phyloP scores from a whole-genome alignment of 1,140 invertebrate genomes.

The Heliconius hewitsoni region DNA sequence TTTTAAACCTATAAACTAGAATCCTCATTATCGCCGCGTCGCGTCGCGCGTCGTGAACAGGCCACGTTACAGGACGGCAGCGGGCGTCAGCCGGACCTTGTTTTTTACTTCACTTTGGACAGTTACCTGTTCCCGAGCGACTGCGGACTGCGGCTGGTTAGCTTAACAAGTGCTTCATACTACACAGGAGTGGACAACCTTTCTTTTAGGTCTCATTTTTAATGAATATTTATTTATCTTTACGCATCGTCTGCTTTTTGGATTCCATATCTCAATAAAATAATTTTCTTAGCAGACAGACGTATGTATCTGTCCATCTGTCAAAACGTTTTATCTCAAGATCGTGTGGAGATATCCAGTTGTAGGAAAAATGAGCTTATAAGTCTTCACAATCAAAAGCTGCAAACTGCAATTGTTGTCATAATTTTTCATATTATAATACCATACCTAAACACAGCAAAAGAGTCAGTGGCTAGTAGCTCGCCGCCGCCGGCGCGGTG shows the following conservation, averaged over 20 bases:
- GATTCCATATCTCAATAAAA: neutral
- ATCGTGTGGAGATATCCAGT: too few species aligned
- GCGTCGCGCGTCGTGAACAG: constrained; percentile 20
- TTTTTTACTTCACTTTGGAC: constrained; percentile 64
- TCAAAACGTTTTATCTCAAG: too few species aligned
- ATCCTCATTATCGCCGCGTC: neutral
- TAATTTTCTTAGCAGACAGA: neutral
- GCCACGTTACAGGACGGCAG: constrained; percentile 44
- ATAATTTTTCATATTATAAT: neutral
- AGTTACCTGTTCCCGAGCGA: constrained; percentile 74
- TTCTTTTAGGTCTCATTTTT: constrained; percentile 33
- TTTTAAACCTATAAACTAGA: neutral
- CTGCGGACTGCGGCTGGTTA: constrained; percentile 65
- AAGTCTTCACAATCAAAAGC: too few species aligned
- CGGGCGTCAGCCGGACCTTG: constrained; percentile 58
- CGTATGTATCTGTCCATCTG: too few species aligned
- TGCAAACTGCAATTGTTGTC: too few species aligned
- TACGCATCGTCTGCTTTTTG: too few species aligned
- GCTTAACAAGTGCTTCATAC: constrained; percentile 68
- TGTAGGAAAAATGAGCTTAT: too few species aligned
- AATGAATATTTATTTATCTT: neutral
- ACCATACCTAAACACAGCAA: neutral
- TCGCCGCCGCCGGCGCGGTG: constrained; percentile 15
- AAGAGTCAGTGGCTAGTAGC: neutral
- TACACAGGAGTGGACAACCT: constrained; percentile 60